Base-by-base conservation (phyloP, 2,888 invertebrate species). In the Chesias legatella region DNA sequence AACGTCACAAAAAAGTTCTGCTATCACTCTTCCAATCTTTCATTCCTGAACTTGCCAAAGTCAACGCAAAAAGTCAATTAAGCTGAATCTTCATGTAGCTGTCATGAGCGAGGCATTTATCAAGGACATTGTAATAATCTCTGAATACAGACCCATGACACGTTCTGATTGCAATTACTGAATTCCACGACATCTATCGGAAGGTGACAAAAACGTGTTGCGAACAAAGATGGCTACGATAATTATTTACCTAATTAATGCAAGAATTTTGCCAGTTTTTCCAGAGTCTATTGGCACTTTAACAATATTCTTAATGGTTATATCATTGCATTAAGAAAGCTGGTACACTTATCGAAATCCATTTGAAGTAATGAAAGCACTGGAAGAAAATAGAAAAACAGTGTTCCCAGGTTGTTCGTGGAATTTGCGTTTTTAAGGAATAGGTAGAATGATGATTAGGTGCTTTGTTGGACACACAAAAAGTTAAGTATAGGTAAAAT, bases 201-300 rank as follows among this genome's bases (percentile, higher is more conserved):
- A 25, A 10, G 40, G 33, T 7, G 26, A 21, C 33, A 70, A 74
- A 69, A 74, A 74, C 68, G 73, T 71, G 67, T 67, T 59, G 45
- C 51, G 28, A 38, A 36, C 63, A 51, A 62, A 63, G 58, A 67
- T 58, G 63, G 67, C 46, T 44, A 43, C 43, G 38, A 57, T 73
- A 70, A 77, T 76, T 73, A 75, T 75, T 71, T 68, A 69, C 50
- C 51, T 65, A 74, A 75, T 70, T 62, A 71, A 70, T 68, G 63
- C 63, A 51, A 53, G 53, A 41, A 51, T 55, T 54, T 46, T 27
- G 39, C 48, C 26, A 53, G 51, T 77, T 77, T 71, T 79, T 75
- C 36, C 48, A 25, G 35, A 10, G 32, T 54, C 48, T 7, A 41
- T 31, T 63, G 75, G 73, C 53, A 72, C 67, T 75, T 72, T 71